Conservation (phyloP, 1,140 invertebrate species). For the Ostrea edulis region DNA sequence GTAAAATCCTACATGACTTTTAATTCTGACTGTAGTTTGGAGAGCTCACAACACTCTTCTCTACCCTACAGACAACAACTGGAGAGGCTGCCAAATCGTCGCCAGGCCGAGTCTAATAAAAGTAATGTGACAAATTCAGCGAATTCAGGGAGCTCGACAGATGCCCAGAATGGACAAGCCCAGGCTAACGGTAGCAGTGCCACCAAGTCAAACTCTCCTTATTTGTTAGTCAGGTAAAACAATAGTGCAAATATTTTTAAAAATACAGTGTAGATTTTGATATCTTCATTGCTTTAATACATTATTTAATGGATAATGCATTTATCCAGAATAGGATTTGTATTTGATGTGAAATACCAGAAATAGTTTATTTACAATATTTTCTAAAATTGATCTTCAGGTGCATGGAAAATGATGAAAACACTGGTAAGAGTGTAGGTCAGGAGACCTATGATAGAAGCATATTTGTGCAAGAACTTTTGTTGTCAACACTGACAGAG, state of each 20-base stretch:
- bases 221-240: constrained; percentile 83
- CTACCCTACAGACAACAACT: constrained; percentile 86
- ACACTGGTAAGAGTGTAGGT: constrained; percentile 82
- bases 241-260: no score
- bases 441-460: constrained; percentile 84
- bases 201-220: constrained; percentile 79
- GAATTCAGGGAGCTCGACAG: constrained; percentile 49
- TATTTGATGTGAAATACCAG: not conserved
- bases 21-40: constrained; percentile 39
- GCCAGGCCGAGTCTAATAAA: constrained; percentile 82
- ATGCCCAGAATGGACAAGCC: constrained; percentile 48
- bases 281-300: no score
- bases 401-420: constrained; percentile 83
- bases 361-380: not conserved
- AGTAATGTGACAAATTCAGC: constrained; percentile 60
- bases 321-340: not conserved
- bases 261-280: no score
- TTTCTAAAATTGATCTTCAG: constrained; percentile 74
- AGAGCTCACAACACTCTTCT: constrained; percentile 36
- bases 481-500: constrained; percentile 83
- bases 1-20: constrained; percentile 35
- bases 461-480: constrained; percentile 86
- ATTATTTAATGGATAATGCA: no score
- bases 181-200: constrained; percentile 50
- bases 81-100: constrained; percentile 88